Evolutionary conservation across 1,140 invertebrate genomes (phyloP), one percentile per base, ranked within the genome.

Genomic region (Calycopis cecrops): DNA sequence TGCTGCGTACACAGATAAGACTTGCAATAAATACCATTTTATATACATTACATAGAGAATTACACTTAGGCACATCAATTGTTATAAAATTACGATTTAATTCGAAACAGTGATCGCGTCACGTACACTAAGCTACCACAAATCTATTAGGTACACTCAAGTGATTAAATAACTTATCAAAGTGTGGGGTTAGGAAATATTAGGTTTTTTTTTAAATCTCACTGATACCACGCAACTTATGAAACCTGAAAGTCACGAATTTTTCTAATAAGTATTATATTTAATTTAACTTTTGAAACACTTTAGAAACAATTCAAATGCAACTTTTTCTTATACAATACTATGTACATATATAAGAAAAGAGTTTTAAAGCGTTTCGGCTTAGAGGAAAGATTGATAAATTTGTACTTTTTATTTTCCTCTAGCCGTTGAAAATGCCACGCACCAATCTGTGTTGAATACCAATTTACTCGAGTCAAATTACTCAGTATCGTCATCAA

Each of bases 61-160:
- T 84, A 88, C 87, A 88, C 85, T 87, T 88, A 88, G 87, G 87
- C 87, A 88, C 87, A 88, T 88, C 85, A 79, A 88, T 88, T 88
- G 73, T 88, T 88, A 86, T 84, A 83, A 85, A 86, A 82, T 81
- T 82, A 81, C 74, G 71, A 78, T 82, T 82, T 82, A 82, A 84
- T 81, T 74, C 76, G 84, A 82, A 85, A 74, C 62, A 16, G 79
- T 78, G 73, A 77, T 74, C 73, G 69, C 71, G 79, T 79, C 72
- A 75, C 73, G 73, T 82, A 78, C 63, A 57, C 74, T 10, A 44
- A 16, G 16, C 40, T 79, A 82, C 79, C 73, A 85, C 79, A 65
- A 28, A 73, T 73, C 76, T 84, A 80, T 62, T 72, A 77, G 60
- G 62, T 74, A 80, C 65, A 74, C 65, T 57, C 57, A 71, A 63